Evolutionary conservation across 2,888 invertebrate species (phyloP).

Genomic region (Agriopis marginaria): DNA sequence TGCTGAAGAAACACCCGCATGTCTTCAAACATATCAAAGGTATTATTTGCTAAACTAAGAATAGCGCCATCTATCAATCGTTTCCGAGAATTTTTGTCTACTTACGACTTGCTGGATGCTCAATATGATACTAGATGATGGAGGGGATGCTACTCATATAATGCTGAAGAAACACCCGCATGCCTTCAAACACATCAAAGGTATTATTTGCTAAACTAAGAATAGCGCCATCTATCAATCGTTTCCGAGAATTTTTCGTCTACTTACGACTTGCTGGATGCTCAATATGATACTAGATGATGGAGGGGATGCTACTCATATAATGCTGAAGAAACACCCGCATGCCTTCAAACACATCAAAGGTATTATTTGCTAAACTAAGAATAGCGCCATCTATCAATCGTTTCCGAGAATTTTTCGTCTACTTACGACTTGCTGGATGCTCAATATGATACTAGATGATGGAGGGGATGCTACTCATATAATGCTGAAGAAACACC

Average conservation of each 20-base stretch:
- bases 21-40: constrained; percentile 91
- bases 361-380: constrained; percentile 3
- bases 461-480: constrained; percentile 99
- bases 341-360: constrained; percentile 93
- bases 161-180: constrained; percentile 98
- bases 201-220: background rate
- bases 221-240: background rate
- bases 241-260: no score
- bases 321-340: constrained; percentile 98
- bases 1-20: constrained; percentile 97
- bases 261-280: constrained; percentile 88
- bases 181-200: constrained; percentile 91
- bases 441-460: constrained; percentile 98
- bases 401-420: no score
- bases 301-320: constrained; percentile 98
- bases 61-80: background rate
- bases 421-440: constrained; percentile 86
- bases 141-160: constrained; percentile 98
- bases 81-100: no score
- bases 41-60: background rate
- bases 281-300: constrained; percentile 99
- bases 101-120: constrained; percentile 91
- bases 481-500: constrained; percentile 97
- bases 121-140: constrained; percentile 99
- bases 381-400: background rate